Base-by-base conservation (phyloP, 2,797 vertebrate genomes). In the Microctenopoma stevenorrisi region DNA sequence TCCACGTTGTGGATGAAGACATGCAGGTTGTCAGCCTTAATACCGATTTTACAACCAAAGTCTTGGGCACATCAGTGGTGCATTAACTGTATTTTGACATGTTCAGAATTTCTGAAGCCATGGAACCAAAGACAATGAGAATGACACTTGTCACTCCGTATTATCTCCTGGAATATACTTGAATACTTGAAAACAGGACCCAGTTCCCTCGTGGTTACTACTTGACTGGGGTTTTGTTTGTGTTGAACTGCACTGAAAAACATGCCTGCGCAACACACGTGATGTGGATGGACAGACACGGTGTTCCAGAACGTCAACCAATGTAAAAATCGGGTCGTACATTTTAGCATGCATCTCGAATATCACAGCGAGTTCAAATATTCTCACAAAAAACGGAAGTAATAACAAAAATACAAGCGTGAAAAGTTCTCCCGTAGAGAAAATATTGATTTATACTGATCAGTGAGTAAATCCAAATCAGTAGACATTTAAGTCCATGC, bases 111-210 rank as follows among this genome's bases (percentile, higher is more conserved):
- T 86, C 76, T 89, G 76, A 91, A 86, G 76, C 82, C 83, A 84
- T 86, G 70, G 68, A 72, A 82, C 49, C 65, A 68, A 85, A 85
- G 76, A 83, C 74, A 38, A 51, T 35, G 76, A 81, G 61, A 72
- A 71, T 72, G 74, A 79, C 73, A 43, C 80, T 73, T 69, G 53
- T 68, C 78, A 88, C 82, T 81, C 69, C 85, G 76, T 83, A 72
- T 87, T 87, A 81, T 86, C 81, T 92, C 92, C 93, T 94, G 92
- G 92, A 92, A 88, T 88, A 85, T 94, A 94, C 93, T 94, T 94
- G 94, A 94, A 93, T 72, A 79, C 22, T 22, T 56, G 52, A 43
- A 86, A 43, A 86, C 65, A 30, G 50, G 74, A 82, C 52, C 69
- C 64, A 56, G 69, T 61, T 63, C 6, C 43, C 54, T 44, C n/a